Conservation (phyloP, 2,113 vertebrate species). For the Mormoops blainvillei region DNA sequence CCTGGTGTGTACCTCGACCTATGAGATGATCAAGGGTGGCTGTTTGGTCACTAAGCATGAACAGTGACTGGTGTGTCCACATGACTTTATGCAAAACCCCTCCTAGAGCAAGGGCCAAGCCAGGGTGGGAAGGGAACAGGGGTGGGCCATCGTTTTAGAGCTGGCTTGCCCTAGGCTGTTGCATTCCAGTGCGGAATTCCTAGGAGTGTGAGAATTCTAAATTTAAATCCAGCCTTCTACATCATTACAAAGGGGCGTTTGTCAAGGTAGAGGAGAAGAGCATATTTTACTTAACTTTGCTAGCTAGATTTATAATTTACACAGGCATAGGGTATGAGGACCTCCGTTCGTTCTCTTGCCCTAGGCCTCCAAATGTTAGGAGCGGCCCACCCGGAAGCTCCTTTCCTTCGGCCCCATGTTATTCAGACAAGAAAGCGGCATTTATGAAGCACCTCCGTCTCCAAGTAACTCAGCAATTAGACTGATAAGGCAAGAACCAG, state of each 20-base stretch:
- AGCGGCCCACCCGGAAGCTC: not conserved
- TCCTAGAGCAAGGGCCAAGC: not conserved
- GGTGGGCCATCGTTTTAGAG: not conserved
- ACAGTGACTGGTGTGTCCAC: not conserved
- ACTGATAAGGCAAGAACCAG: not conserved
- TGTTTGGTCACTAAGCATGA: not conserved
- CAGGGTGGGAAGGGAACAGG: not conserved
- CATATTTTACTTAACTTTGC: not conserved
- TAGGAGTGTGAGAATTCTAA: not conserved
- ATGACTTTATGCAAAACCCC: not conserved
- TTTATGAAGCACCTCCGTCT: not conserved
- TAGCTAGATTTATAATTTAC: not conserved
- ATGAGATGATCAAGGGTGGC: not conserved
- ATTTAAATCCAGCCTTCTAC: slow-evolving; percentile 3
- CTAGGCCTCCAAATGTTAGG: not conserved
- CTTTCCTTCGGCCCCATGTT: not conserved
- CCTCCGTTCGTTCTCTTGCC: not conserved
- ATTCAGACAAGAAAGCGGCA: not conserved
- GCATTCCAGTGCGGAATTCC: not conserved
- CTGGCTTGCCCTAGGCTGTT: not conserved
- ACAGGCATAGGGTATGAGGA: not conserved
- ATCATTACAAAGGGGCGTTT: not conserved
- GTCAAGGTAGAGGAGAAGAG: not conserved
- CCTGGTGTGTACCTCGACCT: not conserved
- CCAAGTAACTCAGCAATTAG: not conserved